Base-by-base conservation (phyloP, 2,797 vertebrate species). In the Cuniculus paca region DNA sequence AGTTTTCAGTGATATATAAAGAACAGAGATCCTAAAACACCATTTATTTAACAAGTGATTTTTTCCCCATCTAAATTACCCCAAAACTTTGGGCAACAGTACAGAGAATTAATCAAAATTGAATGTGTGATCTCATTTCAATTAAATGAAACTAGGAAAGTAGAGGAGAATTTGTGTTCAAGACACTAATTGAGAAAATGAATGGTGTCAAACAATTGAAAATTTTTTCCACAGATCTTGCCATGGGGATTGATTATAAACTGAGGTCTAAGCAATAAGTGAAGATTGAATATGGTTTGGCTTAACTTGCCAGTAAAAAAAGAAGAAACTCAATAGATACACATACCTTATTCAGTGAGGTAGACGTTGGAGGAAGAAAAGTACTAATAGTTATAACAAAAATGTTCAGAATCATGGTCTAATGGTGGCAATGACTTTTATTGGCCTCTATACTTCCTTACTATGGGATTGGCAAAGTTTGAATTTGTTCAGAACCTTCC, bases 1-100 rank as follows among this genome's bases (percentile, higher is more conserved):
- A 58, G 65, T 93, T 97, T 96, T 97, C 92, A 93, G 50, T 91
- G 60, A 65, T 65, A 81, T 75, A 85, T 91, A 95, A 95, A 96
- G 92, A 97, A 74, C 45, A 96, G 92, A 94, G 88, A 89, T 60
- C 45, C 54, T 93, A 79, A 97, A 90, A 94, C 20, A 60, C 39
- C 90, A 10, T 65, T 94, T 39, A 92, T 79, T 90, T 96, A 78
- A 75, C 92, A 96, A 82, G 70, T 95, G 88, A 94, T 83, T 91
- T 94, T 81, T 13, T 24, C 52, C 36, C 26, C 80, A 36, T 95
- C 68, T 90, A 89, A 95, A 92, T 94, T 83, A 79, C 70, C 83
- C 16, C 14, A 92, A 68, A 78, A 91, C 48, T 54, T 86, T 95
- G n/a, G 39, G 48, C 89, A 83, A 84, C 19, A 94, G 16, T 65